Base-by-base conservation (phyloP, 2,113 vertebrate species). In the Rhinolophus ferrumequinum region DNA sequence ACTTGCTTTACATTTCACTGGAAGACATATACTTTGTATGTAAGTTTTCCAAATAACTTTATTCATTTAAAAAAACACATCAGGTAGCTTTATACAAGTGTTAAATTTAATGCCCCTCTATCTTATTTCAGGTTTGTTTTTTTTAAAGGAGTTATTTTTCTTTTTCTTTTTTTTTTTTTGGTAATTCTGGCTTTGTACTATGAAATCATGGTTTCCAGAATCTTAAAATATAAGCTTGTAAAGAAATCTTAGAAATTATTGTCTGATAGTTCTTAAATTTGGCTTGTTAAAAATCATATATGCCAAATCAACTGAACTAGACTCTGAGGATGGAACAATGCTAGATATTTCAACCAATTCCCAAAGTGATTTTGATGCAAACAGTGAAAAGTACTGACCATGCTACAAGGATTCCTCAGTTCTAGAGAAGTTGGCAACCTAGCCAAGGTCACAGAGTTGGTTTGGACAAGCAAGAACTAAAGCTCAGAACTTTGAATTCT, bases 11-110 rank as follows among this genome's bases (percentile, higher is more conserved):
- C 14, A 72, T 44, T 67, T 86, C 28, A 38, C 28, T 77, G 87
- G 75, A 93, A 96, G 44, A 66, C 2, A 73, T 67, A 0, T 11
- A 79, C 3, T 97, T 95, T 85, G 56, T 58, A 81, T 54, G 54
- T 77, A 85, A 70, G 88, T 79, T 44, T 97, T 85, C 28, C 3
- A 96, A 90, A 62, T 84, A 69, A 93, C 79, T 79, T 91, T 76
- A 93, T 35, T 94, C n/a, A 77, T 87, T 56, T 41, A 41, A 93
- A 83, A 90, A 80, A n/a, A n/a, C 18, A 44, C 11, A 24, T 70
- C 44, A 87, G 12, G 12, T 54, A 28, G 21, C 26, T 86, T 94
- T 75, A 79, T 5, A 64, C 10, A 66, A n/a, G 21, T 93, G 2
- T 86, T 94, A 85, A 41, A 80, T 75, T 5, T 41, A 35, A 69